Percentiles rank a stretch among this genome's conserved stretches.
phyloP scores from a whole-genome alignment of 2,113 vertebrate species.

The Empidonax alnorum region DNA sequence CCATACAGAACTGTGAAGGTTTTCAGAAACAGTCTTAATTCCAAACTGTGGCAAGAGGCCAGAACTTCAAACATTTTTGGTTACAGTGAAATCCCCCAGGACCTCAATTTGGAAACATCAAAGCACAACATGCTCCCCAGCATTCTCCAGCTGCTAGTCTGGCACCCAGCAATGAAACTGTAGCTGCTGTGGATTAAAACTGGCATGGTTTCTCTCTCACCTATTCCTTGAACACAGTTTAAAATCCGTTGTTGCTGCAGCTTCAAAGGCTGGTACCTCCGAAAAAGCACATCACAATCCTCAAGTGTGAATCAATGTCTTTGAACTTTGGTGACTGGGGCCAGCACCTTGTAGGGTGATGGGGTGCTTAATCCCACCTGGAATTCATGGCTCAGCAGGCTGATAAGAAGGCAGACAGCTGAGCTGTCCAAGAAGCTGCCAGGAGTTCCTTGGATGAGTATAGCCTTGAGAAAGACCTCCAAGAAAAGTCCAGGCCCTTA shows the following conservation, averaged over 20 bases:
- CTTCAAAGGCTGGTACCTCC: not conserved
- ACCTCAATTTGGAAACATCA: slow-evolving; percentile 39
- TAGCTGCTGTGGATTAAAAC: not conserved
- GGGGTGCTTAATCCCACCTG: not conserved
- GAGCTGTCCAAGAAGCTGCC: not conserved
- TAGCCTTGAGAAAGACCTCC: not conserved
- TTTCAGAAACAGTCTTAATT: slow-evolving; percentile 30
- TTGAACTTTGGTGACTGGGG: not conserved
- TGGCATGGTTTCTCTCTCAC: not conserved
- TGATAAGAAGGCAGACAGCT: not conserved
- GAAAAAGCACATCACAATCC: not conserved
- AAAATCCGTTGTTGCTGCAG: not conserved
- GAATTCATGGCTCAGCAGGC: not conserved
- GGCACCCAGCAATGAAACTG: not conserved
- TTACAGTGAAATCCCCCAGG: slow-evolving; percentile 37
- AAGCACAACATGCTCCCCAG: slow-evolving; percentile 11
- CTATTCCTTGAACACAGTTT: not conserved
- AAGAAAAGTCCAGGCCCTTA: not conserved
- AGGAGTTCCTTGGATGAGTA: not conserved
- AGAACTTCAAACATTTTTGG: slow-evolving; percentile 54
- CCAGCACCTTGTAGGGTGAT: not conserved
- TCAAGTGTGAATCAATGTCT: not conserved
- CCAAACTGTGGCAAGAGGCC: slow-evolving; percentile 16
- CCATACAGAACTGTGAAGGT: not conserved
- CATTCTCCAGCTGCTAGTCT: slow-evolving; percentile 52